Evolutionary conservation across 2,888 invertebrate species (phyloP), one percentile per base, ranked within the genome.

Genomic region (Ectobius pallidus): DNA sequence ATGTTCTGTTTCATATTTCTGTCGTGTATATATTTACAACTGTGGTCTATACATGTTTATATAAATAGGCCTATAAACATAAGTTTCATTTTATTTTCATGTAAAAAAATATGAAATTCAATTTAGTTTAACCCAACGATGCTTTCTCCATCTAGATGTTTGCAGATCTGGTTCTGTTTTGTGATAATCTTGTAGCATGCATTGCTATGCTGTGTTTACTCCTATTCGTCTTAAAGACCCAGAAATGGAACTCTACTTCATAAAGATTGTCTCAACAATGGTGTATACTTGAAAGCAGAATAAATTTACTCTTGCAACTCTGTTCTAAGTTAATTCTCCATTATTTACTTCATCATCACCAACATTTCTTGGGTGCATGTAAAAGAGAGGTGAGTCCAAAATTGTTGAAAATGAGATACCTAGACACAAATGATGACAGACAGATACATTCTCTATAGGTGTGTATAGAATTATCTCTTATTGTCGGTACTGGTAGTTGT

Each of bases 261-360:
- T 27, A 27, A 55, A 22, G 27, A 16, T 22, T 22, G 4, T 27
- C 25, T 27, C 55, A 55, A 25, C 11, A 55, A 6, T 55, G 55
- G 27, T 55, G 55, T 55, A 22, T 55, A 55, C 55, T 55, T 55
- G 55, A 27, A 27, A 27, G 14, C 55, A 55, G 27, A 27, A 55
- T 55, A 55, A 27, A 55, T 34, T n/a, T n/a, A n/a, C n/a, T n/a
- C n/a, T n/a, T n/a, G n/a, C n/a, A n/a, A n/a, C n/a, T n/a, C n/a
- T n/a, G n/a, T n/a, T n/a, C n/a, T n/a, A n/a, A n/a, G n/a, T n/a
- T n/a, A n/a, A n/a, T n/a, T n/a, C n/a, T n/a, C n/a, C n/a, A n/a
- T n/a, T n/a, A n/a, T n/a, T n/a, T n/a, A n/a, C n/a, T n/a, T n/a
- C n/a, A n/a, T n/a, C n/a, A n/a, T n/a, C n/a, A n/a, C n/a, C n/a